Evolutionary conservation across 2,888 invertebrate species (phyloP), one percentile per base, ranked within the genome.

Genomic region (Neelides folsomi): DNA sequence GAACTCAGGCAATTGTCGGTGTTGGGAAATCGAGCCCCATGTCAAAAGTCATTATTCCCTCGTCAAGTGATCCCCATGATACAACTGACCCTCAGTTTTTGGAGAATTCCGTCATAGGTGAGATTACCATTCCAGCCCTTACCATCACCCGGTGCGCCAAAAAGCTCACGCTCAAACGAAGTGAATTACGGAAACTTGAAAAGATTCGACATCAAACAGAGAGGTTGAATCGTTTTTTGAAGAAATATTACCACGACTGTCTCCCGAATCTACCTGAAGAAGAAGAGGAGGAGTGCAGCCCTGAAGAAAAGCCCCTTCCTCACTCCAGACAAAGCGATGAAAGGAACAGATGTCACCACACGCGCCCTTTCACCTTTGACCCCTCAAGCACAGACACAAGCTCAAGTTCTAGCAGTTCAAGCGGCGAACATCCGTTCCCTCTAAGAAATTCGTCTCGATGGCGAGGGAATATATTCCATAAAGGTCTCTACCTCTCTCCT

Each of bases 211-310:
- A 53, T 50, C 62, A 64, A 47, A 60, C 60, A 10, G 62, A 62
- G 34, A 51, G 55, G 48, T 53, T 64, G 46, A 62, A 62, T 52
- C 57, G 57, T 39, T 64, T 58, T 49, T 55, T 64, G 2, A 56
- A 53, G 44, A 62, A 62, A 47, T 62, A 64, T 45, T 64, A 64
- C 49, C 59, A 61, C 45, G 63, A 63, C 51, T 63, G 61, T 48
- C 53, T 64, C 8, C 63, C 63, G 18, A 58, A 60, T 42, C 55
- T 62, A 40, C 59, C 62, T 15, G 59, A 59, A 20, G 63, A 63
- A 43, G 63, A 64, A 19, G 63, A 62, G 34, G 59, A 58, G n/a
- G 49, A 52, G 7, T 60, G 58, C 42, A 58, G 57, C 44, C 63
- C 62, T 8, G 63, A 64, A 35, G 58, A 60, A 34, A 62, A 62